phyloP scores from a whole-genome alignment of 2,888 invertebrate species.

The Acronicta psi region DNA sequence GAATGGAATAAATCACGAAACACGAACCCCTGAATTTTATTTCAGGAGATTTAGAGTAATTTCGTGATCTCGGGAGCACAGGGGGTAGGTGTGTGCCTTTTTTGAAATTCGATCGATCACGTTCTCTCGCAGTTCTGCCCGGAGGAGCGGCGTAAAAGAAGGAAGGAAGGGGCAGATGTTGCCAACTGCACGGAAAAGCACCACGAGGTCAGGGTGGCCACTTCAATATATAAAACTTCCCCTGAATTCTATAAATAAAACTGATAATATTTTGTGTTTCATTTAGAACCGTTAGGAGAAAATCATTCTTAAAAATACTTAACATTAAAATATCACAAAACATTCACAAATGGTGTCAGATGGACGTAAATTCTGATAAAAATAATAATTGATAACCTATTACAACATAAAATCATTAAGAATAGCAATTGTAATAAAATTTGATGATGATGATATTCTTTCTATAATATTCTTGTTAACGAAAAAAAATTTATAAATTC shows the following conservation, averaged over 20 bases:
- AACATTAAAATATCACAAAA: not conserved
- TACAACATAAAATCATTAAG: not conserved
- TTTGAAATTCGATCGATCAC: constrained; percentile 89
- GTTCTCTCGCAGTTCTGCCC: constrained; percentile 86
- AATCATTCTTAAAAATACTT: constrained; percentile 1
- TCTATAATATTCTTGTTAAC: fast-evolving
- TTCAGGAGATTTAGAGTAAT: constrained; percentile 86
- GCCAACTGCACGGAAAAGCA: constrained; percentile 81
- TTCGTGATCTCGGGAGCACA: constrained; percentile 88
- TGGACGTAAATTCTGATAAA: not conserved
- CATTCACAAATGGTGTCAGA: not conserved
- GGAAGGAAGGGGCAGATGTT: constrained; percentile 86
- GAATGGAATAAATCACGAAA: constrained; percentile 85
- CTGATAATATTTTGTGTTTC: not conserved
- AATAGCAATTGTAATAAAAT: not conserved
- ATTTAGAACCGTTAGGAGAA: not conserved
- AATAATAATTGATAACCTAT: not conserved
- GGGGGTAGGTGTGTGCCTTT: constrained; percentile 88
- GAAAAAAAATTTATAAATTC: not conserved
- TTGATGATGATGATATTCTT: not conserved
- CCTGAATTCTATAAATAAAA: constrained; percentile 47
- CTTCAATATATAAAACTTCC: constrained; percentile 46
- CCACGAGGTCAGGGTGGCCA: constrained; percentile 85
- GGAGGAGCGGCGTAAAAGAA: constrained; percentile 87
- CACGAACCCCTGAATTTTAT: constrained; percentile 83